Percentiles rank a stretch among this genome's conserved stretches.
These are phyloP conservation scores for Drosophila robusta DNA, from an alignment of 2,888 invertebrate genomes.

Conservation along the genomic window DNA sequence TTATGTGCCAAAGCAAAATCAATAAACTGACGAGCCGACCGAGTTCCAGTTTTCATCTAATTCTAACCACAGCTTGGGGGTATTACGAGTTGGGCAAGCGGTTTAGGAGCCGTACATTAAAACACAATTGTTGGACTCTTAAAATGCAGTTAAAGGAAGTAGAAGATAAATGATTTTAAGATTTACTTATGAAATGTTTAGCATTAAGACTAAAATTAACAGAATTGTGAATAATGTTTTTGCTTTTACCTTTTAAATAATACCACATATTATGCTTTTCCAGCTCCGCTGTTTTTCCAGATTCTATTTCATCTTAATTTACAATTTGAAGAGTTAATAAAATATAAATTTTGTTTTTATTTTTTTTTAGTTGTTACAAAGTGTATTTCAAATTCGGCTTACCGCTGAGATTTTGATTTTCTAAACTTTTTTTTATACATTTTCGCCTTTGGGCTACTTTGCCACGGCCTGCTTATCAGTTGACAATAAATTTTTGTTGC, in stretches of 20 bases:
- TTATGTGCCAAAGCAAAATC: slow-evolving; percentile 77
- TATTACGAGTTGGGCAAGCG: slow-evolving; percentile 18
- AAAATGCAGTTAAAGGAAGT: background rate
- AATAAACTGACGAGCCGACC: slow-evolving; percentile 68
- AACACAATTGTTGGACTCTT: background rate
- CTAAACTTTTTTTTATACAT: slow-evolving; percentile 45
- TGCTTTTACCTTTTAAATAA: too few relatives aligned
- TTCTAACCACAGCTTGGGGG: slow-evolving; percentile 37
- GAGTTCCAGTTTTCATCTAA: slow-evolving; percentile 47
- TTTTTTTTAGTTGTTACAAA: background rate
- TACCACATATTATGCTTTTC: background rate
- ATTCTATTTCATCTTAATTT: background rate
- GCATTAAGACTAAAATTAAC: too few relatives aligned
- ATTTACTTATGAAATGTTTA: too few relatives aligned
- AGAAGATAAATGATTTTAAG: too few relatives aligned
- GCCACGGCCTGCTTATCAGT: slow-evolving; percentile 75
- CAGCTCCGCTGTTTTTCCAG: background rate
- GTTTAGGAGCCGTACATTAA: background rate
- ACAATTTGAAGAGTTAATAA: too few relatives aligned
- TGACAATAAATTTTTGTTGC: slow-evolving; percentile 80
- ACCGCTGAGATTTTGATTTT: slow-evolving; percentile 6
- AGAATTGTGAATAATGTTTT: too few relatives aligned
- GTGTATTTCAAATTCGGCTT: slow-evolving; percentile 46
- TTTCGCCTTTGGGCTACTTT: slow-evolving; percentile 68
- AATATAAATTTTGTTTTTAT: background rate